A percentile compares a stretch with the other conserved stretches of the same genome.
phyloP scores from a whole-genome alignment of 2,888 invertebrate genomes.

The Habroteleia sp. region DNA sequence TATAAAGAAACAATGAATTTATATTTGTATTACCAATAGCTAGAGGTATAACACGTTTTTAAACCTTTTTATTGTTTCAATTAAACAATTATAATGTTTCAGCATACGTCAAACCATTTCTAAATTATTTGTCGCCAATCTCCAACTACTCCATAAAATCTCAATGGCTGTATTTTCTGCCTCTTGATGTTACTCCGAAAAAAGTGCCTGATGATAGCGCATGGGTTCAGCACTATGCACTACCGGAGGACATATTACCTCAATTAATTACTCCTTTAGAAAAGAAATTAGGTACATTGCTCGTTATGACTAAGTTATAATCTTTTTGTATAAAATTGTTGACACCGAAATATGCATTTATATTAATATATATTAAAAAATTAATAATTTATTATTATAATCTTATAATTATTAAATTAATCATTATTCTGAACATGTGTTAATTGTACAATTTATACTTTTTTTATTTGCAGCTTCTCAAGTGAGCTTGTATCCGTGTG shows the following conservation, averaged over 20 bases:
- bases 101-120: slow-evolving; percentile 90
- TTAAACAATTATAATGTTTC: slow-evolving; percentile 69
- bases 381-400: not conserved
- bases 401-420: not conserved
- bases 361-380: too few relatives aligned
- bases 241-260: slow-evolving; percentile 88
- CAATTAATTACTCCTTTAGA: slow-evolving; percentile 93
- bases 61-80: too few relatives aligned
- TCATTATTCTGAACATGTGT: too few relatives aligned
- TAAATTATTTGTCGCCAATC: slow-evolving; percentile 86
- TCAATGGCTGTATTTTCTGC: slow-evolving; percentile 92
- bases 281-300: slow-evolving; percentile 85
- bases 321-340: slow-evolving; percentile 11
- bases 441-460: slow-evolving; percentile 9
- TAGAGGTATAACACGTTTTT: too few relatives aligned
- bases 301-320: slow-evolving; percentile 5
- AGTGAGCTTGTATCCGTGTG: slow-evolving; percentile 89
- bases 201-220: slow-evolving; percentile 83
- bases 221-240: slow-evolving; percentile 84
- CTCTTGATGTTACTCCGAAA: slow-evolving; percentile 88
- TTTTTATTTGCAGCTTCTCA: slow-evolving; percentile 84
- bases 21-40: too few relatives aligned
- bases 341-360: too few relatives aligned
- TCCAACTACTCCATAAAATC: slow-evolving; percentile 92
- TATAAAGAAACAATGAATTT: too few relatives aligned